Conservation (phyloP, 2,888 invertebrate genomes). For the Pristionchus exspectatus region DNA sequence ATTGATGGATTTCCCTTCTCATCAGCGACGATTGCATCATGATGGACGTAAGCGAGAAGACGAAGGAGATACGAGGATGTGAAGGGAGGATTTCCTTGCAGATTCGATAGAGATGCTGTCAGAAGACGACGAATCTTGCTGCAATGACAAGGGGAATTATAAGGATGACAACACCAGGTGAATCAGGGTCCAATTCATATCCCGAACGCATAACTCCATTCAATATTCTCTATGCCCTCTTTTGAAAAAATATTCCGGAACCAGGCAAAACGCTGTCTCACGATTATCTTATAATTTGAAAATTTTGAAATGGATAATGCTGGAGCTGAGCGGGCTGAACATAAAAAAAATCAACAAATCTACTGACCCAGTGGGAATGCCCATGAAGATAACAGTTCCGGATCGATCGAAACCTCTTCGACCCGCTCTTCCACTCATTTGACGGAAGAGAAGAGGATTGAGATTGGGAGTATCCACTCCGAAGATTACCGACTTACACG, state of each 20-base stretch:
- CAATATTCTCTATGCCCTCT: not conserved
- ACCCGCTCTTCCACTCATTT: conserved; percentile 78
- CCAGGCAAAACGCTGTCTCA: too few relatives aligned
- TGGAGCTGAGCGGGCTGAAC: too few relatives aligned
- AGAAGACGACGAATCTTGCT: conserved; percentile 78
- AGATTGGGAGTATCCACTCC: conserved; percentile 75
- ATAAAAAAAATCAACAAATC: too few relatives aligned
- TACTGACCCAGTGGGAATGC: conserved; percentile 72
- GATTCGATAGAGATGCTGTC: conserved; percentile 75
- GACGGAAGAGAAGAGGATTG: conserved; percentile 77
- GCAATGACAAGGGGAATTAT: conserved; percentile 39
- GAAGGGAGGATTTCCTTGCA: conserved; percentile 78
- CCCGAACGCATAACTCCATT: not conserved
- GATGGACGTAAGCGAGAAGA: conserved; percentile 73
- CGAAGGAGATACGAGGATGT: conserved; percentile 75
- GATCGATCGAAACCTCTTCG: conserved; percentile 78
- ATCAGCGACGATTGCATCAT: conserved; percentile 61
- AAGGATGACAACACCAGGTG: not conserved
- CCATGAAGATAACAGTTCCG: conserved; percentile 77
- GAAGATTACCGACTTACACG: conserved; percentile 78
- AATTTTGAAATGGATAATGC: too few relatives aligned
- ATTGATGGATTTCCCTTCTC: conserved; percentile 53
- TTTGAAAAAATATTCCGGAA: not conserved
- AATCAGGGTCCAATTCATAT: not conserved
- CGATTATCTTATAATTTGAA: too few relatives aligned